Conservation (phyloP, 2,113 vertebrate species). For the Microtus oregoni region DNA sequence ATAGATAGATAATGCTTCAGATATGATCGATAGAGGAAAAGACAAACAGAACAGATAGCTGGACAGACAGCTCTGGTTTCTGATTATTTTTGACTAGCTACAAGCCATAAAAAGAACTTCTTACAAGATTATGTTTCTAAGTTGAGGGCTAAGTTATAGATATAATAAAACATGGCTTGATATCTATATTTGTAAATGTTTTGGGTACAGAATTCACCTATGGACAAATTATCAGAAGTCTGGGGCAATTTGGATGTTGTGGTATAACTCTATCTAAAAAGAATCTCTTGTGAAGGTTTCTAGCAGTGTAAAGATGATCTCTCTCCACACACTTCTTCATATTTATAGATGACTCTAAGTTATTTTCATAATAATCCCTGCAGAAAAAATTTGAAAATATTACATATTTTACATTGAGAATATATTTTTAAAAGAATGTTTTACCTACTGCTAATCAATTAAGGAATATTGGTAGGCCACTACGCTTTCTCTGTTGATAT, state of each 20-base stretch:
- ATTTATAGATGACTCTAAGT: too few species aligned
- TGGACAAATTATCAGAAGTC: neutral
- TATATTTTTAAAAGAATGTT: too few species aligned
- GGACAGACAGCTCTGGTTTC: neutral
- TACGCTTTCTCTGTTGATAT: too few species aligned
- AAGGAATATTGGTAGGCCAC: too few species aligned
- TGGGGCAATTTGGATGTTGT: neutral
- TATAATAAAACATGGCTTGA: neutral
- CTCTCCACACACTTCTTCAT: neutral
- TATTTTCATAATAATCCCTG: too few species aligned
- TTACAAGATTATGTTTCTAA: neutral
- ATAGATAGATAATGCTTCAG: neutral
- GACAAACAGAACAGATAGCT: neutral
- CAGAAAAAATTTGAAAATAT: too few species aligned
- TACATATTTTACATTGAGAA: too few species aligned
- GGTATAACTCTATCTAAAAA: neutral
- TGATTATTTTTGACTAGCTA: neutral
- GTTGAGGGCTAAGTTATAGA: neutral
- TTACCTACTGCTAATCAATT: too few species aligned
- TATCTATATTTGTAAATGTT: neutral
- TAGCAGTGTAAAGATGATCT: neutral
- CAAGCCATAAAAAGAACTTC: neutral
- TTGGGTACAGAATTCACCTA: conserved; percentile 6
- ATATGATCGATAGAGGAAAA: neutral
- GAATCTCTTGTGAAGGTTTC: neutral